Conservation (phyloP, 2,113 vertebrate species). For the Willisornis vidua region DNA sequence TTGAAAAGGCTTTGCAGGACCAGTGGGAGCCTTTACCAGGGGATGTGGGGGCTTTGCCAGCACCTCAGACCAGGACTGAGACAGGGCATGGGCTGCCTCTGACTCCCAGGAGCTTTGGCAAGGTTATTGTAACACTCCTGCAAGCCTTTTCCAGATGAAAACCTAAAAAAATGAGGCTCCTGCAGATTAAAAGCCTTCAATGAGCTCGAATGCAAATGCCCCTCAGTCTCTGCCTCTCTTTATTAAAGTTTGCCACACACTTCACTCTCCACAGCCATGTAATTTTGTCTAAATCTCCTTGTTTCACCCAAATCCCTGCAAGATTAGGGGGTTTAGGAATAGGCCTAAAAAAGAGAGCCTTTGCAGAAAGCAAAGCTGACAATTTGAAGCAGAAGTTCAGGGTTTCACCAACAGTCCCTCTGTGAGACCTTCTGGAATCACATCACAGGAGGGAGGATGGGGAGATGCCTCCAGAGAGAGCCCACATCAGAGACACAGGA, state of each 20-base stretch:
- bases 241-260: not conserved
- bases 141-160: not conserved
- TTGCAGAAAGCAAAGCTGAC: not conserved
- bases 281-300: not conserved
- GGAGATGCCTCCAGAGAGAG: not conserved
- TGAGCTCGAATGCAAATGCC: fast-evolving
- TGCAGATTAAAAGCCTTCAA: not conserved
- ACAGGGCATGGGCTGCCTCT: not conserved
- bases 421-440: not conserved
- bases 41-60: not conserved
- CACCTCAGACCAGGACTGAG: not conserved
- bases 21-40: not conserved
- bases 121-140: not conserved
- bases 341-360: not conserved
- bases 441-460: not conserved
- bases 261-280: not conserved
- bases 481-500: not conserved
- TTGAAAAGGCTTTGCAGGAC: not conserved
- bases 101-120: not conserved
- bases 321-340: not conserved
- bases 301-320: not conserved
- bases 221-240: not conserved
- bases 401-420: not conserved
- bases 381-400: not conserved
- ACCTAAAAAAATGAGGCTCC: not conserved